Evolutionary conservation across 2,797 vertebrate genomes (phyloP).

Genomic region (Sebastes paucispinis): DNA sequence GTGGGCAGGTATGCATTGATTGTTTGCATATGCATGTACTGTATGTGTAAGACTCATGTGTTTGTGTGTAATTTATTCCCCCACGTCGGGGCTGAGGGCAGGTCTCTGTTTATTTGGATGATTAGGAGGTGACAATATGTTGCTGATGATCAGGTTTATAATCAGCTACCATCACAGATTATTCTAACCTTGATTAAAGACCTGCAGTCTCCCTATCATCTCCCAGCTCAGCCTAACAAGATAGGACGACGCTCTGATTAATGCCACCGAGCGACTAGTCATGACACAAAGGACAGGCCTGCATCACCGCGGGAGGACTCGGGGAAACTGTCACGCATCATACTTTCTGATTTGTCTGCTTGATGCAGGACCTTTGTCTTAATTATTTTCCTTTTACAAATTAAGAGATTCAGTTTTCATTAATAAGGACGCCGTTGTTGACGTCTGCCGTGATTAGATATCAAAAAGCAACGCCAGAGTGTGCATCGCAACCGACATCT

Average conservation of each 20-base stretch:
- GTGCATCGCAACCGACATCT: background rate
- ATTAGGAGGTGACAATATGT: slow-evolving; percentile 79
- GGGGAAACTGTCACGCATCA: slow-evolving; percentile 48
- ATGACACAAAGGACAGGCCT: slow-evolving; percentile 73
- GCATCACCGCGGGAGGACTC: slow-evolving; percentile 59
- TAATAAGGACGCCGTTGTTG: slow-evolving; percentile 59
- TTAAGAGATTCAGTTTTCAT: slow-evolving; percentile 75
- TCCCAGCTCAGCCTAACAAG: slow-evolving; percentile 77
- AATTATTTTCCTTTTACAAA: slow-evolving; percentile 74
- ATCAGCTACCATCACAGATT: slow-evolving; percentile 79
- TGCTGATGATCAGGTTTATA: slow-evolving; percentile 81
- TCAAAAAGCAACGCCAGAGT: background rate
- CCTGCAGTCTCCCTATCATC: slow-evolving; percentile 78
- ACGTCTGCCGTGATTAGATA: slow-evolving; percentile 63
- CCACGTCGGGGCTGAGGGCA: slow-evolving; percentile 55
- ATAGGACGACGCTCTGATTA: slow-evolving; percentile 73
- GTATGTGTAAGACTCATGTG: slow-evolving; percentile 7
- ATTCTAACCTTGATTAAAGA: slow-evolving; percentile 86
- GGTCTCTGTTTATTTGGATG: slow-evolving; percentile 77
- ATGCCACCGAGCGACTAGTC: slow-evolving; percentile 69
- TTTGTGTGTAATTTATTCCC: slow-evolving; percentile 67
- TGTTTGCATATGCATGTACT: slow-evolving; percentile 34
- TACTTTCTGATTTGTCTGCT: slow-evolving; percentile 64
- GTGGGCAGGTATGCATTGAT: background rate
- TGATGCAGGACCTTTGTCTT: slow-evolving; percentile 70